A percentile compares a stretch with the other conserved stretches of the same genome.
These are phyloP conservation scores for Saguinus oedipus DNA, from an alignment of 2,797 vertebrate genomes.

Conservation along the genomic window DNA sequence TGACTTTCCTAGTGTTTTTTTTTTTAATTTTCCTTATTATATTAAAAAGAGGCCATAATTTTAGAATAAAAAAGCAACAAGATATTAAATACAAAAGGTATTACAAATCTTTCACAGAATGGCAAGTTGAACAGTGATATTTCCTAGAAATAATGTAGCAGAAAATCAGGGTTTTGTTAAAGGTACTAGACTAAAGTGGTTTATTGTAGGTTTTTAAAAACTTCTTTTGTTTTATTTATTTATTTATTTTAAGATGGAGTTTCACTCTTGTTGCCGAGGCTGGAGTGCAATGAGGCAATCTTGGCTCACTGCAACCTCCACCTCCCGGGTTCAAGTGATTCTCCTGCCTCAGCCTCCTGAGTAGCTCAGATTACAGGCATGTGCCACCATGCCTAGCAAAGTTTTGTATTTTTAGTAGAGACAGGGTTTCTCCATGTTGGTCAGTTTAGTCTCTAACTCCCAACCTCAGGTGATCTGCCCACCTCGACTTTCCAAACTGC, in stretches of 20 bases:
- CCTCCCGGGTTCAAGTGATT: not conserved
- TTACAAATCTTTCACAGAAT: conserved; percentile 52
- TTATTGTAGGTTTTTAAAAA: conserved; percentile 16
- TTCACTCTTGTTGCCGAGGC: not conserved
- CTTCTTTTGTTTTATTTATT: not conserved
- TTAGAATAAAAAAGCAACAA: conserved; percentile 62
- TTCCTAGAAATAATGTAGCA: conserved; percentile 59
- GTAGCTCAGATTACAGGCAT: not conserved
- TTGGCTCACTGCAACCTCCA: not conserved
- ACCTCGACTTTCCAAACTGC: not conserved
- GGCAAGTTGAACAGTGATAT: conserved; percentile 33
- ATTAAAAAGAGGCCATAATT: conserved; percentile 35
- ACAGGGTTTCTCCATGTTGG: not conserved
- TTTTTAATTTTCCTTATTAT: conserved; percentile 67
- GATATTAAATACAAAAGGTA: conserved; percentile 59
- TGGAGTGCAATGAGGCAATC: not conserved
- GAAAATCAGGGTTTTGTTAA: conserved; percentile 57
- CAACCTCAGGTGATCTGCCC: not conserved
- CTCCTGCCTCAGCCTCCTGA: not conserved
- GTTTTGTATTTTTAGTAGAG: not conserved
- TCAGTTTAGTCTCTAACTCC: not conserved
- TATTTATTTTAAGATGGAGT: not conserved
- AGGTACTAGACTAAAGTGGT: conserved; percentile 50
- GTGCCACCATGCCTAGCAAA: not conserved
- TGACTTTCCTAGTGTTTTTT: conserved; percentile 28